Conservation (phyloP, 2,113 vertebrate species). For the Phocoena sinus region DNA sequence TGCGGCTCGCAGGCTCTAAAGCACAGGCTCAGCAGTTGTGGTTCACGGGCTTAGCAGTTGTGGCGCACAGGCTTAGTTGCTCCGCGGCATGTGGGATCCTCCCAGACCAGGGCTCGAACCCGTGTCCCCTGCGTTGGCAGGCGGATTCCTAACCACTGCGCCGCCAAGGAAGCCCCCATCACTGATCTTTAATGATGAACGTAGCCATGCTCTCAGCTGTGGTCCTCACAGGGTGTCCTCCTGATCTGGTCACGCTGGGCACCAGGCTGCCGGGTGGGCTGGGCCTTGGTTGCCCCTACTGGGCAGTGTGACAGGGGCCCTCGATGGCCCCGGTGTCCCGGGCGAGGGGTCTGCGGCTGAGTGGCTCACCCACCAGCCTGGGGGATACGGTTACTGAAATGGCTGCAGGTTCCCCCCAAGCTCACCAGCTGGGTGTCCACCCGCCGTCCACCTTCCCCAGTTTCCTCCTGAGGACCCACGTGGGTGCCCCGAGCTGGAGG, state of each 20-base stretch:
- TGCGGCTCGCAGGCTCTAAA: too few relatives aligned
- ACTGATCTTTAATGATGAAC: not conserved
- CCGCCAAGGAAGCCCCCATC: too few relatives aligned
- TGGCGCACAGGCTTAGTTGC: too few relatives aligned
- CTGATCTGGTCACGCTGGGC: not conserved
- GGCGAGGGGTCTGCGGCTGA: not conserved
- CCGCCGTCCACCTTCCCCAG: accelerated
- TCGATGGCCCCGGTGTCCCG: not conserved
- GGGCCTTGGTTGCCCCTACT: not conserved
- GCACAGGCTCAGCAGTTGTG: too few relatives aligned
- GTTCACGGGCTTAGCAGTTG: too few relatives aligned
- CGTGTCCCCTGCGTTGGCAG: too few relatives aligned
- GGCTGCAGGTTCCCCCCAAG: not conserved
- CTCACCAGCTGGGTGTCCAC: too few relatives aligned
- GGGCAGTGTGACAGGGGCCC: not conserved
- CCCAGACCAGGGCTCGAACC: too few relatives aligned
- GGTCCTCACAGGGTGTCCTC: not conserved
- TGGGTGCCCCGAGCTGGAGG: not conserved
- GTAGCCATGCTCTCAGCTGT: not conserved
- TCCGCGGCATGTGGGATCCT: too few relatives aligned
- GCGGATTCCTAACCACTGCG: too few relatives aligned
- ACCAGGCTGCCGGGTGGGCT: not conserved
- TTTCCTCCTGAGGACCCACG: not conserved
- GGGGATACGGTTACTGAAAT: not conserved
- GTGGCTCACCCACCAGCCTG: not conserved